These are phyloP conservation scores for Mus minutoides DNA, from an alignment of 2,797 vertebrate species.

Conservation along the genomic window DNA sequence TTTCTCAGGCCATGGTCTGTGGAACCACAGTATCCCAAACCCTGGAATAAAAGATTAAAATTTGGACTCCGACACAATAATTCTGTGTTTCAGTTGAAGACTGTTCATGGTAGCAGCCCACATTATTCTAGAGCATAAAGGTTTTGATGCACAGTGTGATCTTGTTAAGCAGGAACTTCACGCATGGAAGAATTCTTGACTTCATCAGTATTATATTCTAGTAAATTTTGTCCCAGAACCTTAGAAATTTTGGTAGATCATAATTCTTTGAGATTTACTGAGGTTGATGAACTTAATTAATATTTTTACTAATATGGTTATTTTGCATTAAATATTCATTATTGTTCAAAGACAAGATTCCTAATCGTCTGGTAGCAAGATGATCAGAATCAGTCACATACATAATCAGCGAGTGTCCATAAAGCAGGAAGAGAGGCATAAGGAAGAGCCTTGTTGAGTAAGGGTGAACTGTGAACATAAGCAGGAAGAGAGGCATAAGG, in stretches of 20 bases:
- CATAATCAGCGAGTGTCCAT: neutral
- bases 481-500: neutral
- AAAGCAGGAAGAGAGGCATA: neutral
- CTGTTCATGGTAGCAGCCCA: neutral
- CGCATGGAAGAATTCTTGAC: neutral
- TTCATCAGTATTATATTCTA: neutral
- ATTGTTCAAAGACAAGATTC: neutral
- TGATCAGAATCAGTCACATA: neutral
- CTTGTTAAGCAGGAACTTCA: neutral
- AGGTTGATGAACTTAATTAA: neutral
- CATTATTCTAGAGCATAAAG: neutral
- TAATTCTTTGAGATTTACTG: slow-evolving; percentile 18
- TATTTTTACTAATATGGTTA: neutral
- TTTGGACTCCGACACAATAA: neutral
- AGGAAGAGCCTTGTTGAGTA: neutral
- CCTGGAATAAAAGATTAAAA: neutral
- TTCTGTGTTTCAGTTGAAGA: neutral
- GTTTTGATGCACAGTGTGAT: neutral
- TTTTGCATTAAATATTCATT: slow-evolving; percentile 5
- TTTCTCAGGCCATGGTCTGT: neutral
- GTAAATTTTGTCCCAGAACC: neutral
- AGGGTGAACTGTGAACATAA: neutral
- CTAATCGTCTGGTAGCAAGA: neutral
- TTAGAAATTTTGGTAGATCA: neutral
- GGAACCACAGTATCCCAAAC: neutral